A percentile compares a stretch with the other conserved stretches of the same genome.
Conservation (phyloP, 2,113 vertebrate genomes). For the Pheucticus melanocephalus region DNA sequence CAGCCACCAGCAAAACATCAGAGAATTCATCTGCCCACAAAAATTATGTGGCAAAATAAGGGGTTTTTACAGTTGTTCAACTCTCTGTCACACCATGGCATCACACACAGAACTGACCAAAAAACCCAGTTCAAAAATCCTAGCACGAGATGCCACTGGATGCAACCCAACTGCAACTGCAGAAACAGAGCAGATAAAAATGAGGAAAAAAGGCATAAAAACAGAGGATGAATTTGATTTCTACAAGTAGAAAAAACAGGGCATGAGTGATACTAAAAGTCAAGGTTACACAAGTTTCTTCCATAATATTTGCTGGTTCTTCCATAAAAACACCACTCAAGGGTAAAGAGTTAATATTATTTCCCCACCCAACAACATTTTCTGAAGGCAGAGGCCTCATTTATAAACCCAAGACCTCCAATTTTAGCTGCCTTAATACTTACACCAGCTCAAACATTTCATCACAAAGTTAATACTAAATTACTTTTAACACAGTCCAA, state of each 20-base stretch:
- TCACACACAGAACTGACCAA: not conserved
- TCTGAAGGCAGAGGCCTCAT: not conserved
- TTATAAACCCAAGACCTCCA: not conserved
- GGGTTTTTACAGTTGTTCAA: not conserved
- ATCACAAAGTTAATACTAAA: not conserved
- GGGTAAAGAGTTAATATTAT: not conserved
- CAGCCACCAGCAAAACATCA: not conserved
- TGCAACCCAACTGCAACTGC: not conserved
- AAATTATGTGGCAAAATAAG: not conserved
- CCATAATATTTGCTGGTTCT: not conserved
- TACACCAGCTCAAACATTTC: not conserved
- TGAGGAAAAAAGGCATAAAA: not conserved
- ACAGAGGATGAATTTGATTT: not conserved
- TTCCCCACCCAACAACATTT: not conserved
- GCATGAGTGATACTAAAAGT: not conserved
- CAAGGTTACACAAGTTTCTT: not conserved
- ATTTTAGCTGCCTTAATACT: not conserved
- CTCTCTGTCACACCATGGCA: not conserved
- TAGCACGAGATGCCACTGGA: fast-evolving
- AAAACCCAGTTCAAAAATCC: not conserved
- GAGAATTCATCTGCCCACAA: not conserved
- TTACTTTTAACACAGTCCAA: not conserved
- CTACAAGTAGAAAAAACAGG: not conserved
- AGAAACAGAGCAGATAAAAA: not conserved
- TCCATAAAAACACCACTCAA: not conserved